Conservation (phyloP, 2,113 vertebrate species). For the Rousettus leschenaultii region DNA sequence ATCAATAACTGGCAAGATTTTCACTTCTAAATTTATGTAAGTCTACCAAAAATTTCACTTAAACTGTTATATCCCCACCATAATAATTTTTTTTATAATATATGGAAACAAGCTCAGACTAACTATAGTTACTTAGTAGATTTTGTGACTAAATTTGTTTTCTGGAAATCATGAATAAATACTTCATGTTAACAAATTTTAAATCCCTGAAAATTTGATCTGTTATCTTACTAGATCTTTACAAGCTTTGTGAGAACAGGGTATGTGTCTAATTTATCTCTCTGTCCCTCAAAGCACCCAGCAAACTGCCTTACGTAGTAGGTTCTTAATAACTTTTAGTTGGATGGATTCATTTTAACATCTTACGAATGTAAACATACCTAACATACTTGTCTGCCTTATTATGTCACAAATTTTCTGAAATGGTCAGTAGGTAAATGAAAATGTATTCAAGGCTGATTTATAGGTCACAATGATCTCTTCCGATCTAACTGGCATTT, state of each 20-base stretch:
- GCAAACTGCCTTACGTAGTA: background rate
- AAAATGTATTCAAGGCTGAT: background rate
- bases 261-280: constrained; percentile 10
- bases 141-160: background rate
- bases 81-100: background rate
- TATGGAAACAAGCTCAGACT: background rate
- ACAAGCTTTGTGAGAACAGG: background rate
- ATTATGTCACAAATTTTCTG: background rate
- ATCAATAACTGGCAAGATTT: constrained; percentile 2
- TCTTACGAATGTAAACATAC: background rate
- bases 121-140: background rate
- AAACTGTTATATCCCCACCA: background rate
- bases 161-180: constrained; percentile 13
- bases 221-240: background rate
- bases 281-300: background rate
- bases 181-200: background rate
- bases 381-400: background rate
- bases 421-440: background rate
- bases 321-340: constrained; percentile 14
- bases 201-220: background rate
- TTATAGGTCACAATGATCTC: background rate
- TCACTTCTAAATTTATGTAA: background rate
- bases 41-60: background rate
- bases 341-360: constrained; percentile 28
- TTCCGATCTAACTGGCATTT: background rate